Evolutionary conservation across 2,888 invertebrate genomes (phyloP).

Genomic region (Resseliella maxima): DNA sequence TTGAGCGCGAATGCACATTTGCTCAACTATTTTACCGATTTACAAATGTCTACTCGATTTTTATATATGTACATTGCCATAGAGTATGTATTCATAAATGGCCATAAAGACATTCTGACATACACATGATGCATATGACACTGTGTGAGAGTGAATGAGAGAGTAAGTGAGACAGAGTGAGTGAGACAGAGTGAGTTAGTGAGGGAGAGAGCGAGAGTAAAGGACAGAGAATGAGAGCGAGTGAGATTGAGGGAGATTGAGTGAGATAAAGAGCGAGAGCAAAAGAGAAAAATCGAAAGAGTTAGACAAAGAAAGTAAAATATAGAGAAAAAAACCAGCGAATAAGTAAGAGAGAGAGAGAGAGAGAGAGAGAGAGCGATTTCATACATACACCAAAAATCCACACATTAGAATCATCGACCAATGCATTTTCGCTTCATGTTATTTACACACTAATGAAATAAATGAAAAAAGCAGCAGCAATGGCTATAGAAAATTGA

Average conservation of each 20-base stretch:
- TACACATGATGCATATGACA: not conserved
- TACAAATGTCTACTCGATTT: not conserved
- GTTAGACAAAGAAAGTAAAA: too few relatives aligned
- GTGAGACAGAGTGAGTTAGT: too few relatives aligned
- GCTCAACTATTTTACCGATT: not conserved
- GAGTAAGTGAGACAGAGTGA: too few relatives aligned
- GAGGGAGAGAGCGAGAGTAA: too few relatives aligned
- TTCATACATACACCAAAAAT: not conserved
- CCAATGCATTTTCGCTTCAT: not conserved
- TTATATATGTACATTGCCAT: not conserved
- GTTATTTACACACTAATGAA: not conserved
- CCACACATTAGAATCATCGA: constrained; percentile 24
- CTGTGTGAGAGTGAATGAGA: too few relatives aligned
- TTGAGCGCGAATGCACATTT: not conserved
- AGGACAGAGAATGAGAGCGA: too few relatives aligned
- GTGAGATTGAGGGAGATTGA: too few relatives aligned
- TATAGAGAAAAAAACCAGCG: too few relatives aligned
- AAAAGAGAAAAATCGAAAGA: not conserved
- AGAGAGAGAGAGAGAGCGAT: too few relatives aligned
- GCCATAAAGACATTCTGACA: constrained; percentile 1
- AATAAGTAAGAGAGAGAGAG: too few relatives aligned
- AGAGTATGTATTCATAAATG: constrained; percentile 10
- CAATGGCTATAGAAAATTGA: not conserved
- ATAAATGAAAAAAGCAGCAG: not conserved
- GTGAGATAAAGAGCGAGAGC: too few relatives aligned